These are phyloP conservation scores for Allophyes oxyacanthae DNA, from an alignment of 2,888 invertebrate species.

Conservation along the genomic window DNA sequence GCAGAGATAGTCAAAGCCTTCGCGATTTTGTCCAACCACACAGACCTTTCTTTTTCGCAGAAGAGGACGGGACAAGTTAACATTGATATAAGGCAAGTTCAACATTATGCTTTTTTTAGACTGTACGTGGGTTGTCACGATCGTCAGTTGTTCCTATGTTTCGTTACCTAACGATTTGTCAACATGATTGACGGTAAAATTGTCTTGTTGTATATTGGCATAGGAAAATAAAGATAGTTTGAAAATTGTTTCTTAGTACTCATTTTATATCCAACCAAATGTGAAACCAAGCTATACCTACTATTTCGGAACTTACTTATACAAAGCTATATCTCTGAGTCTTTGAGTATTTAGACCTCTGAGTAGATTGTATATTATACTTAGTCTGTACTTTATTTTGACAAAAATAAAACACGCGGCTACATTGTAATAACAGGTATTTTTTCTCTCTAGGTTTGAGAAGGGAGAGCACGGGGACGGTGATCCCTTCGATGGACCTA, in stretches of 20 bases:
- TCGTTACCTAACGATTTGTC: background rate
- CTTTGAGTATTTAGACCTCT: no score
- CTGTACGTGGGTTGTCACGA: slow-evolving; percentile 1
- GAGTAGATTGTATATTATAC: no score
- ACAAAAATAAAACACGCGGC: no score
- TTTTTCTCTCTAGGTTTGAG: slow-evolving; percentile 91
- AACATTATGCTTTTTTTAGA: background rate
- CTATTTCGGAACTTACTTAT: no score
- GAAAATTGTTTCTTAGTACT: slow-evolving; percentile 12
- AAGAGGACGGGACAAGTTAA: slow-evolving; percentile 93
- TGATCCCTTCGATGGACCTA: slow-evolving; percentile 98
- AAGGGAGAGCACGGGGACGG: slow-evolving; percentile 98
- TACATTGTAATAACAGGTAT: no score
- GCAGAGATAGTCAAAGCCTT: slow-evolving; percentile 95
- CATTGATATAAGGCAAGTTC: slow-evolving; percentile 91
- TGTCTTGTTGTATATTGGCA: slow-evolving; percentile 4
- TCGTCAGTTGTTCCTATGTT: background rate
- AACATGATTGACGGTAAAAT: background rate
- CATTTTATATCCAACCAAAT: slow-evolving; percentile 14
- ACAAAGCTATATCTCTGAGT: no score
- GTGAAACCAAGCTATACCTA: no score
- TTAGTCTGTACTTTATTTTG: no score
- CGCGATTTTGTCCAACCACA: slow-evolving; percentile 95
- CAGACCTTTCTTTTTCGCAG: slow-evolving; percentile 94
- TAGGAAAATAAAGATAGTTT: slow-evolving; percentile 1